A percentile compares a stretch with the other conserved stretches of the same genome.
phyloP scores from a whole-genome alignment of 2,888 invertebrate genomes.

The Lasioglossum malachurum region DNA sequence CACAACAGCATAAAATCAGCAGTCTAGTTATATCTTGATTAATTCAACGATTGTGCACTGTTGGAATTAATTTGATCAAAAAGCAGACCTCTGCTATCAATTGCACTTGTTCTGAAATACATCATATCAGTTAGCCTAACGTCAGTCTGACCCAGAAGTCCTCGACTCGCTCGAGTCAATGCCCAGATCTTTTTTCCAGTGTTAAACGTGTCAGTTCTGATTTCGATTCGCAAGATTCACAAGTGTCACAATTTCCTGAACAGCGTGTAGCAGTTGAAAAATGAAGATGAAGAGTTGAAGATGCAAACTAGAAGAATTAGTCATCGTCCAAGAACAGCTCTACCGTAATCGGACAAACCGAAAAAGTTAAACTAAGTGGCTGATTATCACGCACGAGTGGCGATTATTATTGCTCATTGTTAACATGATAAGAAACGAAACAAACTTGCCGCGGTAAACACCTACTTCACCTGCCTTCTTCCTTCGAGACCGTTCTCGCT shows the following conservation, averaged over 20 bases:
- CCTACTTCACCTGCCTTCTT: neutral
- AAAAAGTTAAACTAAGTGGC: neutral
- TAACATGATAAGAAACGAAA: neutral
- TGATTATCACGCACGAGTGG: neutral
- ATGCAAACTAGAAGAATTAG: neutral
- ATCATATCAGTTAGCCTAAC: no score
- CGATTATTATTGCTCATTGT: neutral
- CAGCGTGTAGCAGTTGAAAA: neutral
- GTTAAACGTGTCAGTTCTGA: no score
- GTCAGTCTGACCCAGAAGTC: no score
- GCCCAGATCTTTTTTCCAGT: no score
- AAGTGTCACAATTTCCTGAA: neutral
- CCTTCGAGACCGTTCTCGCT: neutral
- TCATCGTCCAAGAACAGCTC: neutral
- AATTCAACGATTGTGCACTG: no score
- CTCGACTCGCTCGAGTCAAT: no score
- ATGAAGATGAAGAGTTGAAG: neutral
- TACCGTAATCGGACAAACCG: neutral
- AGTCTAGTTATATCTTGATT: no score
- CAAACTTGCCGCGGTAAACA: neutral
- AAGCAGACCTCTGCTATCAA: no score
- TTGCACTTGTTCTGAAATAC: no score
- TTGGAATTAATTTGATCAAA: no score
- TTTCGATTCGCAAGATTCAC: no score
- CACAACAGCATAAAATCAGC: no score